Evolutionary conservation across 2,888 invertebrate species (phyloP).

Genomic region (Chironomus tentans): DNA sequence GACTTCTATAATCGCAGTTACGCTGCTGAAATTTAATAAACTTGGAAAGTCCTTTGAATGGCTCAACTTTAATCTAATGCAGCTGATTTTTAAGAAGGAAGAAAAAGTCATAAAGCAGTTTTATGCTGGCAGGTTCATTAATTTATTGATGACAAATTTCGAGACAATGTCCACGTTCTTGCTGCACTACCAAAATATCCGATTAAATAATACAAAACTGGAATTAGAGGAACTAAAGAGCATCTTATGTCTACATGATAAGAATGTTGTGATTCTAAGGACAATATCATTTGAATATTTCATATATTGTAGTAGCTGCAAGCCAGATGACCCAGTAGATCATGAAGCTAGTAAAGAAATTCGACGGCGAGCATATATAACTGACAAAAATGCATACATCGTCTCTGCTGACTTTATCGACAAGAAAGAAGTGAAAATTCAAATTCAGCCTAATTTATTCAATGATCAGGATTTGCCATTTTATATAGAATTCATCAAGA

Average conservation of each 20-base stretch:
- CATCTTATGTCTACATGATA: background rate
- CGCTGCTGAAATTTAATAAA: too few species aligned
- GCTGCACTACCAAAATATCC: background rate
- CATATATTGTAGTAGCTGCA: too few species aligned
- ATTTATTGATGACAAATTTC: background rate
- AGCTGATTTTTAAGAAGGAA: background rate
- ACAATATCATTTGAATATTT: background rate
- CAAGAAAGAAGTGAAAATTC: background rate
- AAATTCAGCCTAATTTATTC: background rate
- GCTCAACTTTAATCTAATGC: background rate
- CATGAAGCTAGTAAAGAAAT: too few species aligned
- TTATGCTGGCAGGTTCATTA: background rate
- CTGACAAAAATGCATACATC: too few species aligned
- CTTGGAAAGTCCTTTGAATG: background rate
- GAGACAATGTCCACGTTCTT: background rate
- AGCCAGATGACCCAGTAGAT: too few species aligned
- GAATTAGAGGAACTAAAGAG: background rate
- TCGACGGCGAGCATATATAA: too few species aligned
- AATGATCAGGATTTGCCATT: background rate
- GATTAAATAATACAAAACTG: background rate
- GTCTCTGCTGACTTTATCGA: too few species aligned
- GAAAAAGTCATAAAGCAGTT: background rate
- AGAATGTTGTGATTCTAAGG: background rate
- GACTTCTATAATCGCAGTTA: too few species aligned
- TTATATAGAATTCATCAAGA: background rate